These are phyloP conservation scores for Muscidifurax raptorellus DNA, from an alignment of 1,140 invertebrate species.

Conservation along the genomic window DNA sequence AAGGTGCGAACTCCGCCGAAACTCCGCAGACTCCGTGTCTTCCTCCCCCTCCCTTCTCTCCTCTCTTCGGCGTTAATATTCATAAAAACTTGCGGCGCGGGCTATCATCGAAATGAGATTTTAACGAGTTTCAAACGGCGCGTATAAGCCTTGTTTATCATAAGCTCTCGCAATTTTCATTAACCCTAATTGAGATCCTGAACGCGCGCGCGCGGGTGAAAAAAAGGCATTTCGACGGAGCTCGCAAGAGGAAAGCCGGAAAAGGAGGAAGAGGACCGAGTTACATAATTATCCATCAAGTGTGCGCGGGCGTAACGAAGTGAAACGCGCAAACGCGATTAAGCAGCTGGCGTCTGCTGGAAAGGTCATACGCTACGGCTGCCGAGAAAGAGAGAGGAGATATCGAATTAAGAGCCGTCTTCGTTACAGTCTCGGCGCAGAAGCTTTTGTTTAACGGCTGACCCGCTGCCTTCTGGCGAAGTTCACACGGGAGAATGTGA, in stretches of 20 bases:
- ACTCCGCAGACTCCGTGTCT: background rate
- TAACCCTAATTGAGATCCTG: slow-evolving; percentile 27
- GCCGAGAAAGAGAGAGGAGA: background rate
- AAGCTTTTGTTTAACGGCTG: background rate
- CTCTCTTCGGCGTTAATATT: slow-evolving; percentile 13
- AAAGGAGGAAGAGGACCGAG: background rate
- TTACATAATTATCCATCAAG: slow-evolving; percentile 28
- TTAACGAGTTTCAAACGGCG: slow-evolving; percentile 41
- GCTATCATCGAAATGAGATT: slow-evolving; percentile 41
- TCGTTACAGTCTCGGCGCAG: background rate
- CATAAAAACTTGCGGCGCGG: slow-evolving; percentile 6
- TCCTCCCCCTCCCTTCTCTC: too few relatives aligned
- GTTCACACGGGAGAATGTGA: background rate
- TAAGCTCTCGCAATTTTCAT: slow-evolving; percentile 24
- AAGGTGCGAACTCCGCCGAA: background rate
- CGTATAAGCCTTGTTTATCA: slow-evolving; percentile 27
- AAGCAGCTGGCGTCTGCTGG: background rate
- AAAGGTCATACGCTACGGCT: background rate
- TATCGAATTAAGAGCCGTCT: slow-evolving; percentile 30
- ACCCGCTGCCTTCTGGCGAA: background rate
- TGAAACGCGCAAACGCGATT: slow-evolving; percentile 16
- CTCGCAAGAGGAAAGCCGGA: background rate
- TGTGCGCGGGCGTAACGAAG: slow-evolving; percentile 1
- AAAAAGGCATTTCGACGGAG: background rate
- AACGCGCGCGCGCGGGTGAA: background rate